Evolutionary conservation across 1,140 invertebrate genomes (phyloP), one percentile per base, ranked within the genome.

Genomic region (Pinna nobilis): DNA sequence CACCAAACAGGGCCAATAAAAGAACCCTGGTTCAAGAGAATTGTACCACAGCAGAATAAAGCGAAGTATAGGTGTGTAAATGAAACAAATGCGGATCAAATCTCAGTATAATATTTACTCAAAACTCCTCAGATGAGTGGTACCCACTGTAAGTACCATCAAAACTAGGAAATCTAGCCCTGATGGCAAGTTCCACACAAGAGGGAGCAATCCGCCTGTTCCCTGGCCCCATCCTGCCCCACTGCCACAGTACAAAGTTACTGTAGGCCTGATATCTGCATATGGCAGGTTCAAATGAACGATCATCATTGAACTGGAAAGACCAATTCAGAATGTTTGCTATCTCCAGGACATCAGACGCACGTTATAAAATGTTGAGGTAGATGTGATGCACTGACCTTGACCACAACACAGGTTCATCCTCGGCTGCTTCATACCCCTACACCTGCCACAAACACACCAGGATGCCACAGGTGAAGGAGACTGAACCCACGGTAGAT

Each of bases 321-420:
- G 33, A 35, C n/a, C 37, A 61, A 61, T 61, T 44, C 33, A 61
- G 20, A 61, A 61, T 25, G 23, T 44, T 44, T 0, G 59, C 59
- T 39, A 61, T 23, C 37, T 61, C 59, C 18, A 61, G 7, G 15
- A 61, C 59, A 35, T 39, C 37, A 61, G 37, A 23, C 59, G 41
- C 37, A 61, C n/a, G 25, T 61, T 61, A 6, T 35, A 13, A 15
- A 61, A 61, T 37, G 32, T 23, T 18, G 35, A 4, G 18, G 32
- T 39, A 7, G 18, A 39, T 15, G 59, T 61, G n/a, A 61, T 57
- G 30, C 32, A 57, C 6, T 3, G 28, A 57, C 18, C 15, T 33
- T 18, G 28, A 15, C 28, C 20, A 33, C 53, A 33, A 25, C 28
- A 57, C 13, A 57, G 32, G 53, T 57, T 57, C 53, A 33, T 33